Conservation (phyloP, 53 echinoderm and acorn worm genomes). For the Paelopatides confundens region DNA sequence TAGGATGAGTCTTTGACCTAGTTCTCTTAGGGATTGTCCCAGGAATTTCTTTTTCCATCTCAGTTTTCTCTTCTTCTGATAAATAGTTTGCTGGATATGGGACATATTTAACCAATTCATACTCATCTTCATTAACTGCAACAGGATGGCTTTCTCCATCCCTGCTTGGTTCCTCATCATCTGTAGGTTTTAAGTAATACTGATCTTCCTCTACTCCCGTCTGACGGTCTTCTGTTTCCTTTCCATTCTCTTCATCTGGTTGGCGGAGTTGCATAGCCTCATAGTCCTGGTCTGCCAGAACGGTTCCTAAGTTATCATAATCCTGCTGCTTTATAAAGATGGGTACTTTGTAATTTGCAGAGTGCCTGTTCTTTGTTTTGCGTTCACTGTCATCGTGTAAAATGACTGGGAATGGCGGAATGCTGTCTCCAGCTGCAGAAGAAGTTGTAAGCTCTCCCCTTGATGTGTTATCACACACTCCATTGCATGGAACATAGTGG, state of each 20-base stretch:
- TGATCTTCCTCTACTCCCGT: slow-evolving; percentile 27
- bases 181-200: slow-evolving; percentile 31
- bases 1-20: slow-evolving; percentile 17
- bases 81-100: slow-evolving; percentile 49
- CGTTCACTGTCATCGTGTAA: slow-evolving; percentile 54
- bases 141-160: not conserved
- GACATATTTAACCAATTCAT: slow-evolving; percentile 8
- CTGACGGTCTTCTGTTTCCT: not conserved
- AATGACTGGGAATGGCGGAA: slow-evolving; percentile 77
- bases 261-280: slow-evolving; percentile 32
- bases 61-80: slow-evolving; percentile 52
- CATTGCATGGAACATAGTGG: slow-evolving; percentile 45
- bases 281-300: slow-evolving; percentile 63
- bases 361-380: slow-evolving; percentile 70
- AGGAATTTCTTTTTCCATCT: slow-evolving; percentile 23
- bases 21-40: not conserved
- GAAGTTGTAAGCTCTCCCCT: not conserved
- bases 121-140: slow-evolving; percentile 19
- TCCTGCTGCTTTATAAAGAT: slow-evolving; percentile 83
- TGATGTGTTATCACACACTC: not conserved
- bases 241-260: not conserved
- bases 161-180: not conserved
- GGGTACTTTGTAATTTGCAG: slow-evolving; percentile 90
- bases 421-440: slow-evolving; percentile 37
- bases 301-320: slow-evolving; percentile 74